Base-by-base conservation (phyloP, 2,113 vertebrate species). In the Danionella cerebrum region DNA sequence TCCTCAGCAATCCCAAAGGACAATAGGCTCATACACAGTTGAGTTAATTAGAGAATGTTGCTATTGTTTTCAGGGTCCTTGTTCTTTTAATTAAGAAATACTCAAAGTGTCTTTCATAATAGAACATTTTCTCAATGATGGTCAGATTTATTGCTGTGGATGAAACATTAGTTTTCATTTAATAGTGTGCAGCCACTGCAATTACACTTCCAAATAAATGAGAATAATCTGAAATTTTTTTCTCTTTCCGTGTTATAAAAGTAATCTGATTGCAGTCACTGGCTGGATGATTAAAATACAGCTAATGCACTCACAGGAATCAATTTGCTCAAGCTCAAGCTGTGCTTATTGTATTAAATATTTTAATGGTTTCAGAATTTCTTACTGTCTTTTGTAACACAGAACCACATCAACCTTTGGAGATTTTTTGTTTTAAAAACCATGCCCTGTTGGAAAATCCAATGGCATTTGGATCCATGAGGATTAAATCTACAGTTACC, bases 31-130 rank as follows among this genome's bases (percentile, higher is more conserved):
- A 80, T 73, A 22, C 75, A 83, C 82, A 84, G 80, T 82, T 74
- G 77, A 76, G 81, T 88, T 86, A 86, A 88, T 89, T 87, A 88
- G 79, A 67, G 38, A 76, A 84, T 64, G 75, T 80, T 86, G 83
- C 85, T 81, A 85, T 84, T 80, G 83, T 83, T 85, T 85, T 86
- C 78, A 80, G 81, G 80, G 82, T 83, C 80, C 73, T 53, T 76
- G 79, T 78, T 76, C 18, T 72, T 81, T 85, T 87, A 84, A 87
- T 89, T 87, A 86, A 87, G 78, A 74, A 81, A 81, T 80, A 82
- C 74, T 76, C n/a, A 76, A 79, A 77, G 76, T 78, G 78, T 75
- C 67, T 83, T 80, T 84, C 73, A 79, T 53, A 78, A 72, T 55
- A 69, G 78, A 76, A 60, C 54, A 76, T 41, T 14, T 16, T 48